Evolutionary conservation across 2,888 invertebrate species (phyloP), one percentile per base, ranked within the genome.

Genomic region (Lithophane socia): DNA sequence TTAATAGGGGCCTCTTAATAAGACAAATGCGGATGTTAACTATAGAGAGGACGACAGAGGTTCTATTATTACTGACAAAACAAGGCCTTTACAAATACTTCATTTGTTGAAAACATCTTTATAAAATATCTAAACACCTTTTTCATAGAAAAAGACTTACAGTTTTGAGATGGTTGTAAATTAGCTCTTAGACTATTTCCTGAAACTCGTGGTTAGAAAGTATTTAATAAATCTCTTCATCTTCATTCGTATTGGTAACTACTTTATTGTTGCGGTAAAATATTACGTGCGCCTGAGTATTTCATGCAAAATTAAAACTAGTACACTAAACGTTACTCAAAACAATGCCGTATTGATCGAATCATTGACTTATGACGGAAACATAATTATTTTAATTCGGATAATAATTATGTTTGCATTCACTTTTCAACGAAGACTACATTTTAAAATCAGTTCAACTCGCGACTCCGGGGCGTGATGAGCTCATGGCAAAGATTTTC

Each of bases 361-460:
- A n/a, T 18, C 1, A 69, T 42, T n/a, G 37, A 69, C n/a, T 49
- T 49, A 18, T 18, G 49, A 72, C 5, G 3, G 18, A 72, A 24
- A 42, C 5, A 24, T 37, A 5, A 5, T 37, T 37, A 5, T 37
- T 37, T 5, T 10, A 12, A 42, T 49, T 13, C 18, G 9, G 1
- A 37, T 18, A 29, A 29, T 29, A 29, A 29, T 29, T 29, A 29
- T 29, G 29, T 29, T 29, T 29, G 13, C 70, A 70, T 52, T 16
- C 0, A 18, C 9, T 42, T 42, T 42, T 24, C 18, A 5, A n/a
- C 9, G 37, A 4, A 37, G 37, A 13, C 13, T 70, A 24, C 9
- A 42, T 70, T 72, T 72, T 70, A 29, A 71, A 72, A 29, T 54
- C 73, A 73, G 54, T 73, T 54, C 16, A 21, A 54, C 10, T 44